Evolutionary conservation across 2,888 invertebrate genomes (phyloP), one percentile per base, ranked within the genome.

Genomic region (Pyrocoelia pectoralis): DNA sequence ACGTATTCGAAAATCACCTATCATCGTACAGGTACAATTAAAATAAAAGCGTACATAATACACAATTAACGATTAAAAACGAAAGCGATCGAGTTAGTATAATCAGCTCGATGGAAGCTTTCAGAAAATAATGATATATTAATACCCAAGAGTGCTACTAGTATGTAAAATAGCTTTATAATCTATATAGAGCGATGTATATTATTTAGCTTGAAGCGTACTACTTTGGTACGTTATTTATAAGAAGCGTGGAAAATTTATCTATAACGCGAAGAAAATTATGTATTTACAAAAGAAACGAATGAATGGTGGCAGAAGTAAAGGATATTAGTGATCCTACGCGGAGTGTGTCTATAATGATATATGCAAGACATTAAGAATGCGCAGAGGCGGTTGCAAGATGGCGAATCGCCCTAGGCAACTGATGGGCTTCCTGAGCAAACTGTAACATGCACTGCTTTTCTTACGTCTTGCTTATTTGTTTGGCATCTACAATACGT

Each of bases 261-360:
- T 50, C 41, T 51, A 10, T n/a, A 56, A 58, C 56, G 50, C 53
- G 49, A 63, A 57, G 49, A 40, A 19, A 43, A 51, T 48, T 55
- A 46, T 51, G 62, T 51, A 55, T 14, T 52, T 41, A 41, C 50
- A 49, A 50, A 24, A 50, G 58, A 56, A 54, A 52, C 51, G 61
- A 65, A 58, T 52, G 66, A 68, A 75, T 73, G 61, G 72, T 74
- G 75, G 74, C 73, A 74, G 71, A 71, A 71, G 72, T 70, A 69
- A 68, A 64, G 70, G 69, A 77, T 76, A 76, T 76, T 78, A 77
- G 74, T 75, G 73, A 72, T 72, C 78, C 77, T 76, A 77, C 77
- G 75, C 78, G 74, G 72, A 77, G 76, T 77, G 83, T 84, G 68
- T 84, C 84, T 77, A 77, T 85, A 77, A 77, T 85, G 82, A 84